Evolutionary conservation across 2,113 vertebrate species (phyloP).

Genomic region (Leptocoma aspasia): DNA sequence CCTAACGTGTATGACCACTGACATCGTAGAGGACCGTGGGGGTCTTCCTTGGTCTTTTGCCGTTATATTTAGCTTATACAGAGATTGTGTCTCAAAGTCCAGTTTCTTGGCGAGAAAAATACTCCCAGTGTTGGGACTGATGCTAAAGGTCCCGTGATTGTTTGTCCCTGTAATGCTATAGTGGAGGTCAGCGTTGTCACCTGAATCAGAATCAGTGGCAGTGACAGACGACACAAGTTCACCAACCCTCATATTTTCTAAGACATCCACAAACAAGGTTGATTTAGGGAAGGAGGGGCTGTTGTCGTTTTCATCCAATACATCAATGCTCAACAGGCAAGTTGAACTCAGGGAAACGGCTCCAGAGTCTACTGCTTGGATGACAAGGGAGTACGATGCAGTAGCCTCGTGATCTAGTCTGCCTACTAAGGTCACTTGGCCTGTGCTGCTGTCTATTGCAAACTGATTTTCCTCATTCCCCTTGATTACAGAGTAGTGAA

Average conservation of each 20-base stretch:
- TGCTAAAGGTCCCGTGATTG: constrained; percentile 94
- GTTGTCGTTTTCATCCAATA: constrained; percentile 97
- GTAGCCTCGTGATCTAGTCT: constrained; percentile 91
- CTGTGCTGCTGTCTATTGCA: constrained; percentile 81
- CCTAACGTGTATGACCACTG: constrained; percentile 89
- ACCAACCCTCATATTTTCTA: constrained; percentile 96
- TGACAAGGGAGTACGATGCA: constrained; percentile 85
- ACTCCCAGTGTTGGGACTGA: constrained; percentile 94
- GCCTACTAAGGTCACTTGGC: constrained; percentile 91
- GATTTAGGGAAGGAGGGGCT: constrained; percentile 89
- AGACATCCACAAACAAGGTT: constrained; percentile 85
- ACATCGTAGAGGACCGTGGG: constrained; percentile 86
- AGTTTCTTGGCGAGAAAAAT: constrained; percentile 92
- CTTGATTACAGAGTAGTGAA: constrained; percentile 84
- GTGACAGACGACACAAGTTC: constrained; percentile 93
- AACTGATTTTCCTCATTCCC: constrained; percentile 94
- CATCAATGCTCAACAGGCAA: constrained; percentile 86
- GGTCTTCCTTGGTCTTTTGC: constrained; percentile 91
- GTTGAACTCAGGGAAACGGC: constrained; percentile 79
- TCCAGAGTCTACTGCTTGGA: constrained; percentile 89
- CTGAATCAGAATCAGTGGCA: constrained; percentile 89
- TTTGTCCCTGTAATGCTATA: constrained; percentile 91
- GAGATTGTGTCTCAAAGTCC: constrained; percentile 92
- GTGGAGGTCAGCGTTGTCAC: constrained; percentile 91
- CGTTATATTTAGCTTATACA: constrained; percentile 93